Conservation (phyloP, 2,888 invertebrate genomes). For the Orthosia gracilis region DNA sequence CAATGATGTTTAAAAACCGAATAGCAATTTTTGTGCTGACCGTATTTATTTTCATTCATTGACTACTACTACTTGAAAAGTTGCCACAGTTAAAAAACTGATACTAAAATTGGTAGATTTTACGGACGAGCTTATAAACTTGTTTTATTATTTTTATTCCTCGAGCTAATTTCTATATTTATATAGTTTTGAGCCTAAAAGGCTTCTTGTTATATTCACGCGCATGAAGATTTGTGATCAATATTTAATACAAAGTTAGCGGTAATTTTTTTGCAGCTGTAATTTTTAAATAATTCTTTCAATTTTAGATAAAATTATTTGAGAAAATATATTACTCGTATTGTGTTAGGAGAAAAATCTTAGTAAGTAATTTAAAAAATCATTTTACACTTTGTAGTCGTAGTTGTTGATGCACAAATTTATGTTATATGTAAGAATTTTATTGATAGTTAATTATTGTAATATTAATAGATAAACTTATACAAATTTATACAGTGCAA, state of each 20-base stretch:
- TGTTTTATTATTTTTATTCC: background rate
- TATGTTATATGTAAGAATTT: conserved; percentile 78
- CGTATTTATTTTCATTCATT: conserved; percentile 2
- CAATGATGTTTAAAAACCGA: background rate
- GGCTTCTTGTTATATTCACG: conserved; percentile 43
- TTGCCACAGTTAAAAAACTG: conserved; percentile 17
- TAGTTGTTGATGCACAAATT: conserved; percentile 88
- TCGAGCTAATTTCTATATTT: conserved; percentile 8
- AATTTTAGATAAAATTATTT: conserved; percentile 33
- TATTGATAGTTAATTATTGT: conserved; percentile 71
- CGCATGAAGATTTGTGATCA: conserved; percentile 19
- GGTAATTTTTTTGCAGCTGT: conserved; percentile 5
- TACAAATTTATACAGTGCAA: conserved; percentile 70
- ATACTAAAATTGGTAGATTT: conserved; percentile 26
- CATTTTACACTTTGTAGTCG: conserved; percentile 83
- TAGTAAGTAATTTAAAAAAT: conserved; percentile 74
- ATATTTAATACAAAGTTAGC: conserved; percentile 23
- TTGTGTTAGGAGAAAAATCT: conserved; percentile 72
- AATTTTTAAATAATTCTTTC: conserved; percentile 11
- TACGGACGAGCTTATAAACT: background rate
- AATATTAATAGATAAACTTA: conserved; percentile 72
- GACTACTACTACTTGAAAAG: conserved; percentile 5
- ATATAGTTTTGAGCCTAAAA: conserved; percentile 49
- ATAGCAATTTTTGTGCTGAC: conserved; percentile 27
- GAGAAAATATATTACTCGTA: conserved; percentile 57